These are phyloP conservation scores for Bucco capensis DNA, from an alignment of 2,113 vertebrate genomes.

Conservation along the genomic window DNA sequence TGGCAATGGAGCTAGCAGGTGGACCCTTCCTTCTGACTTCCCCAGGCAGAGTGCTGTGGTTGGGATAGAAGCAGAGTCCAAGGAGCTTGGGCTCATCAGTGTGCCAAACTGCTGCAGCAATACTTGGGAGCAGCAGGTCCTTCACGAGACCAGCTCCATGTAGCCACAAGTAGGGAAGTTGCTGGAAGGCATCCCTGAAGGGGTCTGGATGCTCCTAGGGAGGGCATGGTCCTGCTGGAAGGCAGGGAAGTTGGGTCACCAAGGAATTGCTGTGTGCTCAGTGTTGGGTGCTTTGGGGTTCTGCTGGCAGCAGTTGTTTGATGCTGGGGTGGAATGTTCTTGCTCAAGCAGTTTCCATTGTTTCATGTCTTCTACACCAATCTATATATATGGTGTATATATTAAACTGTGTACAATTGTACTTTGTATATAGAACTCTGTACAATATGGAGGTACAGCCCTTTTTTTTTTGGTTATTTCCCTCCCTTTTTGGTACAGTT, in stretches of 20 bases:
- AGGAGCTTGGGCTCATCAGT: background rate
- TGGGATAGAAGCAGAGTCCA: background rate
- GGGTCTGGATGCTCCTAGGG: background rate
- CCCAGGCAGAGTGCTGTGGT: background rate
- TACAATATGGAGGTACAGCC: slow-evolving; percentile 92
- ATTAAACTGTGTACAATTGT: slow-evolving; percentile 87
- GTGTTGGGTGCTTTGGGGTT: background rate
- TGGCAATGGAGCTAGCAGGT: background rate
- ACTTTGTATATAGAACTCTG: slow-evolving; percentile 93
- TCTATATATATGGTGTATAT: slow-evolving; percentile 75
- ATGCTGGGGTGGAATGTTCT: slow-evolving; percentile 59
- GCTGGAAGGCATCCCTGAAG: background rate
- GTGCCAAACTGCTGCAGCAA: slow-evolving; percentile 62
- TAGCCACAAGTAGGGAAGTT: background rate
- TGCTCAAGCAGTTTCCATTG: slow-evolving; percentile 53
- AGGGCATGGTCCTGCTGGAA: background rate
- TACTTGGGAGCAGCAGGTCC: slow-evolving; percentile 16
- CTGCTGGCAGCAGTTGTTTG: background rate
- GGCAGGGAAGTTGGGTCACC: background rate
- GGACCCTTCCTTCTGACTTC: background rate
- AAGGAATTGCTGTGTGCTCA: background rate
- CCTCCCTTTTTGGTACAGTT: slow-evolving; percentile 78
- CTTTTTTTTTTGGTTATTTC: slow-evolving; percentile 34
- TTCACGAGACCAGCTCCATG: background rate
- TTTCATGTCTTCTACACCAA: slow-evolving; percentile 68